Evolutionary conservation across 2,888 invertebrate genomes (phyloP), one percentile per base, ranked within the genome.

Genomic region (Camptogramma bilineatum): DNA sequence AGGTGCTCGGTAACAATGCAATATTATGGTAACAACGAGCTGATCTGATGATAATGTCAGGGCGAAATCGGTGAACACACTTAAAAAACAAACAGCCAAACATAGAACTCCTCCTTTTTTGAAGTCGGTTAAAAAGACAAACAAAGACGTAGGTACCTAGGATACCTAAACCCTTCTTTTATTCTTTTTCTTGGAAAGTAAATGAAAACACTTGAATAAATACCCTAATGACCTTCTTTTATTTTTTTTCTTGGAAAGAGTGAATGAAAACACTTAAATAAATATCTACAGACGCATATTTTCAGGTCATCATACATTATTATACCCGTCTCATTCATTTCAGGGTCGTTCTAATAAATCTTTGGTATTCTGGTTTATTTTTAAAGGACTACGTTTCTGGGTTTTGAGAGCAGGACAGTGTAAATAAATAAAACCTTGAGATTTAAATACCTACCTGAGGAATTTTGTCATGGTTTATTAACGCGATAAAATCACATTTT

Each of bases 341-440:
- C 53, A 50, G 60, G n/a, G 55, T 55, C 61, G 55, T 31, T 28
- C 28, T 9, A 47, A 47, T 52, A 52, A 55, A 46, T 47, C 31
- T 46, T 24, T 4, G 10, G 21, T 46, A 42, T 52, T 16, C 34
- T 47, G 34, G 17, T 48, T 50, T 61, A 61, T 61, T 61, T 61
- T 13, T 48, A 50, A 50, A 61, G 54, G 48, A 54, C 50, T 53
- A 48, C 46, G 53, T 60, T 42, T 61, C 46, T 54, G 50, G 19
- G 50, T 51, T 55, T 55, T 60, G n/a, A n/a, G 53, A 44, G 5
- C 54, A 58, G 51, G 57, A 48, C 46, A 10, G 51, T 42, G 31
- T 34, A n/a, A 18, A 48, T 47, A 34, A 61, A 50, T 50, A 50
- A 28, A 61, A 44, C 48, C 52, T 52, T 46, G 47, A 44, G 59